Conservation (phyloP, 1,140 invertebrate species). For the Procambarus clarkii region DNA sequence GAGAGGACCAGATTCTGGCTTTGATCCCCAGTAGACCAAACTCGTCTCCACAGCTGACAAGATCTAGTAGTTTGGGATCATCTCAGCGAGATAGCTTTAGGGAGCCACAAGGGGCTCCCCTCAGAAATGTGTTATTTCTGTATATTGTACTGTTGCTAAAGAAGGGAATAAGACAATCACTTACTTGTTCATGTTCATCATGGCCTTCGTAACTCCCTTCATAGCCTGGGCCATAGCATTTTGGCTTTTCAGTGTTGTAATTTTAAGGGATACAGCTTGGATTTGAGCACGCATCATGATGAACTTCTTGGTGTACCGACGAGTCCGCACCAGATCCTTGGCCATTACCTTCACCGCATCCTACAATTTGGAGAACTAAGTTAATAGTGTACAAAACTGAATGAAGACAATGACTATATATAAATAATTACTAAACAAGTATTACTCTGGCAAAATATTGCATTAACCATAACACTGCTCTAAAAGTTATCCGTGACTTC, state of each 20-base stretch:
- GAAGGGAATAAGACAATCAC: neutral
- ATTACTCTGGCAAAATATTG: too few relatives aligned
- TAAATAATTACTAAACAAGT: too few relatives aligned
- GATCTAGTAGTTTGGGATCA: too few relatives aligned
- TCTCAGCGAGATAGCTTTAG: too few relatives aligned
- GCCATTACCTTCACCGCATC: conserved; percentile 99
- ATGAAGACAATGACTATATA: too few relatives aligned
- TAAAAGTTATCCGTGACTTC: too few relatives aligned
- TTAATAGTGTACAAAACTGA: neutral
- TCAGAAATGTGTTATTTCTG: too few relatives aligned
- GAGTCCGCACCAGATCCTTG: conserved; percentile 97
- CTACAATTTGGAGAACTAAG: conserved; percentile 76
- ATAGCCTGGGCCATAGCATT: conserved; percentile 99
- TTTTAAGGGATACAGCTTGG: conserved; percentile 98
- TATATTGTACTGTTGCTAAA: neutral
- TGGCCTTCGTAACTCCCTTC: conserved; percentile 98
- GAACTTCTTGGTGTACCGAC: conserved; percentile 97
- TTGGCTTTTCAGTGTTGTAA: conserved; percentile 98
- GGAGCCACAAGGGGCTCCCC: too few relatives aligned
- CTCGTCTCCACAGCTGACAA: too few relatives aligned
- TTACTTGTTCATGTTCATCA: conserved; percentile 98
- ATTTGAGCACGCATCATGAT: conserved; percentile 99
- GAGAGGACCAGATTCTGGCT: too few relatives aligned
- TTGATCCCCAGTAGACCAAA: too few relatives aligned
- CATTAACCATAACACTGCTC: too few relatives aligned